Evolutionary conservation across 1,140 invertebrate species (phyloP).

Genomic region (Hyles vespertilio): DNA sequence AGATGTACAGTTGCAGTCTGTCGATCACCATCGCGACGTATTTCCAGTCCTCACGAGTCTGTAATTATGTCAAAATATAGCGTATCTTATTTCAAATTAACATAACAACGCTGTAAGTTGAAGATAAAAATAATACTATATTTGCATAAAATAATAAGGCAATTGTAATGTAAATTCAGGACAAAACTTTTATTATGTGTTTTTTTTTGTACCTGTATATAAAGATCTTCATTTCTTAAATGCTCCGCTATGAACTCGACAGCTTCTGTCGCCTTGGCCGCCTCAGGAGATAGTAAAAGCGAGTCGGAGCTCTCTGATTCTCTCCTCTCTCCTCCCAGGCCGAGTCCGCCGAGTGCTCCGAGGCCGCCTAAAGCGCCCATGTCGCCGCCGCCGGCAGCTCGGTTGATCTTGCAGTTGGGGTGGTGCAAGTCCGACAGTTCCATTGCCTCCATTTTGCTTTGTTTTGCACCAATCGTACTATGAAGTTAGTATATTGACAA

Average conservation of each 20-base stretch:
- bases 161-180: too few species aligned
- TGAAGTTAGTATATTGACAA: constrained; percentile 29
- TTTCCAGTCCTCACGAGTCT: constrained; percentile 99
- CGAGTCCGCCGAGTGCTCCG: constrained; percentile 73
- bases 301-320: constrained; percentile 95
- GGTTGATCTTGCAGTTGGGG: constrained; percentile 96
- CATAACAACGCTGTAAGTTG: too few species aligned
- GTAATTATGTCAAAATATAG: constrained; percentile 34
- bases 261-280: constrained; percentile 96
- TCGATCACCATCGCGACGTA: constrained; percentile 99
- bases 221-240: constrained; percentile 96
- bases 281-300: constrained; percentile 92
- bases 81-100: too few species aligned
- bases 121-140: too few species aligned
- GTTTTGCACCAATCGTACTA: constrained; percentile 77
- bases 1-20: constrained; percentile 96
- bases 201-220: constrained; percentile 89
- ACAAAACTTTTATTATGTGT: too few species aligned
- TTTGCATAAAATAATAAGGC: too few species aligned
- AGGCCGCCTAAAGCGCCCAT: constrained; percentile 76
- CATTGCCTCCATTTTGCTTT: constrained; percentile 93
- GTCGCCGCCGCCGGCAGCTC: constrained; percentile 86
- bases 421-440: constrained; percentile 96
- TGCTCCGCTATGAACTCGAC: constrained; percentile 99
- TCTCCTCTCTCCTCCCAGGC: constrained; percentile 79